Base-by-base conservation (phyloP, 2,888 invertebrate genomes). In the Xanthostigma xanthostigma region DNA sequence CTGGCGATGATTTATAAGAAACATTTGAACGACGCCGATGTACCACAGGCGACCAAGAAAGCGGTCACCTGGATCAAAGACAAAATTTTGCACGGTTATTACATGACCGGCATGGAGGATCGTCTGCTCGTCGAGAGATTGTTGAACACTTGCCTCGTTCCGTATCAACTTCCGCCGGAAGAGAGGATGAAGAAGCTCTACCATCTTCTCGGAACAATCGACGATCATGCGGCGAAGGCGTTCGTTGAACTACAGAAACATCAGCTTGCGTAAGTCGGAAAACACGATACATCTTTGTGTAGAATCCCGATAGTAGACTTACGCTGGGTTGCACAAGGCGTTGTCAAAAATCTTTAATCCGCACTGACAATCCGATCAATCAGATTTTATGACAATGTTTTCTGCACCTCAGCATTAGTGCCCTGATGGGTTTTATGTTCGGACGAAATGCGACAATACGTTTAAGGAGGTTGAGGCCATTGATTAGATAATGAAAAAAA, bases 1-100 rank as follows among this genome's bases (percentile, higher is more conserved):
- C 66, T 96, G 47, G 95, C 94, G 0, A 81, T 90, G 73, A 89
- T 96, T 51, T 96, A 96, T 66, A 88, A 89, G 60, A 88, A 88
- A 59, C 89, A 89, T 61, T 68, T 90, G 52, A 87, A 82, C 55
- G 91, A 84, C 63, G 81, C 86, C 4, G 84, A 83, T 57, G 82
- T 91, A 4, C 88, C 91, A 0, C 80, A 84, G 57, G 78, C 80
- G 2, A 89, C 90, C 0, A 88, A 88, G 58, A 85, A 85, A 59
- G 89, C 91, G 0, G 87, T 94, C 0, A 85, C 88, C 53, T 96
- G 96, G 95, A 94, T 96, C 53, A 93, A 93, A 63, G 91, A 96
- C 62, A 96, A 96, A 74, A 93, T 97, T 53, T 75, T 97, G 33
- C 94, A 97, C 66, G 93, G 87, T 41, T 85, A 85, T 65, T 82